Base-by-base conservation (phyloP, 2,113 vertebrate genomes). In the Xiphias gladius region DNA sequence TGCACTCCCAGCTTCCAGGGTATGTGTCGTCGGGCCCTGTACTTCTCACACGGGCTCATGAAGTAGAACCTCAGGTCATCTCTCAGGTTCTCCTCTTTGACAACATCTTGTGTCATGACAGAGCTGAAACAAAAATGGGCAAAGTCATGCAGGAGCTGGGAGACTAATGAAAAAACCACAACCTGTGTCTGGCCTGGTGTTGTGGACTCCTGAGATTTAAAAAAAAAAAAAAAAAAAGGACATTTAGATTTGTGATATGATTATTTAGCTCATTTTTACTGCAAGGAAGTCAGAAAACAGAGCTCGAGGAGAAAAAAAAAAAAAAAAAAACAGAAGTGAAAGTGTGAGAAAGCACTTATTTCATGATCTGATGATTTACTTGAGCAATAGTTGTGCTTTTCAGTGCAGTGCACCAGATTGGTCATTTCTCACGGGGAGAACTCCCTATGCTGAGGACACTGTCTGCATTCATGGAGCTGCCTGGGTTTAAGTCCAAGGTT, bases 21-120 rank as follows among this genome's bases (percentile, higher is more conserved):
- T 65, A 97, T 89, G 72, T 98, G 97, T 61, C 58, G 86, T 74
- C 98, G 93, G 80, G 97, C 96, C 93, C 94, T 93, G 93, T 97
- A 99, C 91, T 99, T 99, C 91, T 99, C 97, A 96, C 98, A 99
- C 0, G 98, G 98, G 77, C 95, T 99, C 98, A 99, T 99, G 89
- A 99, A 99, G 93, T 99, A 99, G 89, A 97, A 99, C 80, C 83
- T 96, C 79, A 99, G 94, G 91, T 99, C 98, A 85, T 97, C 96
- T 89, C 96, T 96, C 83, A 99, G 93, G 12, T 70, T 82, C 0
- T 90, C 70, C 85, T 97, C 97, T 70, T 94, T 95, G 48, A 96
- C 91, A 22, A 92, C 32, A 63, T 97, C 97, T 55, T 91, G 93
- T 37, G 90, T 89, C 89, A 92, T 87, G 73, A 82, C 85, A 30